Percentiles rank a stretch among this genome's conserved stretches.
Evolutionary conservation across 2,888 invertebrate species (phyloP).

Genomic region (Melanostoma mellinum): DNA sequence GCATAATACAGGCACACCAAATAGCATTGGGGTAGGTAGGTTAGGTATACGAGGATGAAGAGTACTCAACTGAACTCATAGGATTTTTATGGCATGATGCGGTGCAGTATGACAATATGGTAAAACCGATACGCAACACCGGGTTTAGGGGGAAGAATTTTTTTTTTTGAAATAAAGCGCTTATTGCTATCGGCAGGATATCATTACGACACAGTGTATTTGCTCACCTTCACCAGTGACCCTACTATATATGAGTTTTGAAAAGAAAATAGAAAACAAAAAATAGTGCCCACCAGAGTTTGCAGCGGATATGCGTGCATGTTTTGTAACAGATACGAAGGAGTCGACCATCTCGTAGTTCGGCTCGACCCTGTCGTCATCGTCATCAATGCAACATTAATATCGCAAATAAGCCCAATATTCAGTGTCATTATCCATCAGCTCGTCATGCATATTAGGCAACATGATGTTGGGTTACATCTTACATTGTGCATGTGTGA

Average conservation of each 20-base stretch:
- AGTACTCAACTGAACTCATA: not conserved
- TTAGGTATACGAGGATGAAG: not conserved
- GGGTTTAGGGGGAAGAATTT: slow-evolving; percentile 57
- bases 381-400: slow-evolving; percentile 63
- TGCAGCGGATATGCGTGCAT: slow-evolving; percentile 48
- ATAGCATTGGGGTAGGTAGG: not conserved
- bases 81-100: slow-evolving; percentile 28
- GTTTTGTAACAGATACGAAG: slow-evolving; percentile 58
- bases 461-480: slow-evolving; percentile 58
- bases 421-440: slow-evolving; percentile 62
- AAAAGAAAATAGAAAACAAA: not conserved
- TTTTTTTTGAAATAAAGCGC: slow-evolving; percentile 46
- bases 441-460: slow-evolving; percentile 69
- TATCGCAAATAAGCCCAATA: slow-evolving; percentile 58
- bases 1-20: slow-evolving; percentile 50
- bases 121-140: slow-evolving; percentile 64
- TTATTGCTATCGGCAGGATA: slow-evolving; percentile 63
- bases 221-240: slow-evolving; percentile 50
- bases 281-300: slow-evolving; percentile 17
- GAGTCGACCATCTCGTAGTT: not conserved
- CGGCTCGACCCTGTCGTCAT: slow-evolving; percentile 16
- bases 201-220: slow-evolving; percentile 20
- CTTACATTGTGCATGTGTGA: slow-evolving; percentile 54
- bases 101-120: slow-evolving; percentile 51
- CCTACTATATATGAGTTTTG: slow-evolving; percentile 9